A percentile compares a stretch with the other conserved stretches of the same genome.
These are phyloP conservation scores for Ramphastos sulfuratus DNA, from an alignment of 2,113 vertebrate species.

Conservation along the genomic window DNA sequence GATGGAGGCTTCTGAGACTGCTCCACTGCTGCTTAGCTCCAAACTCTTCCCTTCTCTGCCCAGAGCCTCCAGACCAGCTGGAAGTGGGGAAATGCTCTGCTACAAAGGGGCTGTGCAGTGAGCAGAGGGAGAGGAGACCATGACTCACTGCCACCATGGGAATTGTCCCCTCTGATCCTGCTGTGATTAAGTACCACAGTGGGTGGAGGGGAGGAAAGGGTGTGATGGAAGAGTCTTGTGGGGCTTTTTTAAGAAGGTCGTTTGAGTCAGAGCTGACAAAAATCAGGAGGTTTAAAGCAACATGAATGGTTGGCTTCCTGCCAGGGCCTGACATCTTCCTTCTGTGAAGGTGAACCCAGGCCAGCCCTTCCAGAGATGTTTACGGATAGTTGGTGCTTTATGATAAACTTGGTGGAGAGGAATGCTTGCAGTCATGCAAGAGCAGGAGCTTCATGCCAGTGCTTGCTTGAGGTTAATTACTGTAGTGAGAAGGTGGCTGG, in stretches of 20 bases:
- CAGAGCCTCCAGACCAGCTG: background rate
- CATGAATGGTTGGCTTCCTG: slow-evolving; percentile 52
- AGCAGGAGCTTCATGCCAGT: slow-evolving; percentile 26
- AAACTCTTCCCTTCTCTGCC: background rate
- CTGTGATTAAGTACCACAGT: background rate
- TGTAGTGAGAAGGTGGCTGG: background rate
- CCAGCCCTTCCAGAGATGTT: slow-evolving; percentile 54
- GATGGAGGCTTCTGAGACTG: background rate
- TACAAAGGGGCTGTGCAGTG: background rate
- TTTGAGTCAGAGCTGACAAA: slow-evolving; percentile 52
- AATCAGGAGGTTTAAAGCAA: slow-evolving; percentile 10
- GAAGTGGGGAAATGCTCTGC: background rate
- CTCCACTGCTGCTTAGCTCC: background rate
- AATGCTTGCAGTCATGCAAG: slow-evolving; percentile 39
- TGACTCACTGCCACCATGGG: slow-evolving; percentile 15
- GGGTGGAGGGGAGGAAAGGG: slow-evolving; percentile 56
- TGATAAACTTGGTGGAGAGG: slow-evolving; percentile 37
- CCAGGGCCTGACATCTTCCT: slow-evolving; percentile 53
- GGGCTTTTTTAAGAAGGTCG: background rate
- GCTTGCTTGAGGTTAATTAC: slow-evolving; percentile 36
- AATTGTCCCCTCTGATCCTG: background rate
- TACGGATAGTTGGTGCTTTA: slow-evolving; percentile 35
- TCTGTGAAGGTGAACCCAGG: slow-evolving; percentile 59
- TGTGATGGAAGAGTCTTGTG: background rate
- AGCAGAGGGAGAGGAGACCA: background rate